Base-by-base conservation (phyloP, 2,797 vertebrate genomes). In the Danionella dracula region DNA sequence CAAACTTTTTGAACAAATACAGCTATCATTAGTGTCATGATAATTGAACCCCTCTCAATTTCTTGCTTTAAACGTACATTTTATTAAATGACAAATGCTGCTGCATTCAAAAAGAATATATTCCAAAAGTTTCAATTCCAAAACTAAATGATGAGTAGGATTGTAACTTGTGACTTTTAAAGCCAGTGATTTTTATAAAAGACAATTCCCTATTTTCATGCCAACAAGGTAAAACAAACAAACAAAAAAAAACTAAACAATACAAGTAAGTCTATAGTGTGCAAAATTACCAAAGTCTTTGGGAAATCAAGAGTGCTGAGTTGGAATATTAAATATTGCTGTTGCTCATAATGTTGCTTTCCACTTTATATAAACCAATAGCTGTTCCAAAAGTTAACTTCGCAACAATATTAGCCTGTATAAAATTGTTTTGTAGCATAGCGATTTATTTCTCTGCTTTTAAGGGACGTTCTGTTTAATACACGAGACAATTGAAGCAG, bases 1-100 rank as follows among this genome's bases (percentile, higher is more conserved):
- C 53, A 49, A 50, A 15, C 60, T 38, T 48, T 48, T 53, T 51
- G 13, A 35, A 34, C 37, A 7, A 58, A 50, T 58, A 54, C 63
- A 37, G 48, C 21, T 61, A 50, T 68, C 58, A 63, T 53, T 45
- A 56, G 54, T 13, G 23, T 8, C 2, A 40, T 67, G 66, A 75
- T 75, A 34, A 58, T 61, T 66, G 55, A 27, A 37, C 55, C 35
- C 48, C 46, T 69, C n/a, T 68, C 37, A 59, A 57, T 75, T 38
- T 50, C 35, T 40, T 44, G 48, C 40, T 42, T 67, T 65, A 54
- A n/a, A 45, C 44, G 23, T 42, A 65, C 35, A 55, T 38, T 27
- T 27, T 27, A 3, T 3, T 27, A 3, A 27, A 27, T 27, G n/a
- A n/a, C n/a, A n/a, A n/a, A n/a, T n/a, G n/a, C n/a, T n/a, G n/a